Base-by-base conservation (phyloP, 2,113 vertebrate species). In the Lipophrys pholis region DNA sequence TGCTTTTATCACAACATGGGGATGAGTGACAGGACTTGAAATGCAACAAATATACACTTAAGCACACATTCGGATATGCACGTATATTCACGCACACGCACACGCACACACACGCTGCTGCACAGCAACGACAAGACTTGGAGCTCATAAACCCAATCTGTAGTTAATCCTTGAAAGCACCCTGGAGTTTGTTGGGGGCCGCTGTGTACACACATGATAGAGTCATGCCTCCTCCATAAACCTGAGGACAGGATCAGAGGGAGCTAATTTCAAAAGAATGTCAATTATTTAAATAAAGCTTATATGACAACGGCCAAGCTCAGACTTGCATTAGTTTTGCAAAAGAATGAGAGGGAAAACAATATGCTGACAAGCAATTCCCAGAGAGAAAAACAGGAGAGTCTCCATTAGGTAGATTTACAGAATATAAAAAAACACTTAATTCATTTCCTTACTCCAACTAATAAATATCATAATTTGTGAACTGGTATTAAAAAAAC, bases 41-140 rank as follows among this genome's bases (percentile, higher is more conserved):
- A 89, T 85, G 83, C 77, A 76, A 82, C 74, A 88, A 84, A 83
- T 83, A 54, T 39, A 75, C 54, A 77, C 12, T 42, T 48, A 11
- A 62, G 21, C 63, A 41, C 60, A 46, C 3, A 70, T 14, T 76
- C 60, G 64, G 58, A 80, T 43, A 60, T 48, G 21, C 68, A 69
- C 36, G 61, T 21, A 71, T 11, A 71, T 51, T 56, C 49, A 69
- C 70, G 67, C 70, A 69, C 54, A 53, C n/a, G 5, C 11, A 49
- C 12, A 30, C 21, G 4, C 21, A 4, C 21, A 55, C 60, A 45
- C 11, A 30, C 17, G 39, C 43, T 56, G 42, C 30, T 55, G 15
- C 45, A 14, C 42, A 69, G 61, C 11, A 51, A 60, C 12, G 11
- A 62, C 30, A 62, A 76, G 62, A 60, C 84, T 83, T 41, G 15